Percentiles rank a stretch among this genome's conserved stretches.
These are phyloP conservation scores for Chaenocephalus aceratus DNA, from an alignment of 2,113 vertebrate species.

Conservation along the genomic window DNA sequence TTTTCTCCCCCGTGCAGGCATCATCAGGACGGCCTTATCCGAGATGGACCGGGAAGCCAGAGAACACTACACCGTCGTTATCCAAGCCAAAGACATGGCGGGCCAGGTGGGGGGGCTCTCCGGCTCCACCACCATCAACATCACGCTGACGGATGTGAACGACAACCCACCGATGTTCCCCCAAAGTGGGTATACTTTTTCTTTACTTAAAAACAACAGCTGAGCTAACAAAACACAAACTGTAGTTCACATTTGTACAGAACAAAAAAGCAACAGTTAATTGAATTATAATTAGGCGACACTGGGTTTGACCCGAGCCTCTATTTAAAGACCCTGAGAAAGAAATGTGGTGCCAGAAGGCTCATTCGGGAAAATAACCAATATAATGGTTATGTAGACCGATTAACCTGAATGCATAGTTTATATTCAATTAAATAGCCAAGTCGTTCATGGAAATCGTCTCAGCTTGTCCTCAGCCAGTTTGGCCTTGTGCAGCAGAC, in stretches of 20 bases:
- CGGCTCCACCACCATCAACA: constrained; percentile 96
- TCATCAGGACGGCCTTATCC: constrained; percentile 96
- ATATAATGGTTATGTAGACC: neutral
- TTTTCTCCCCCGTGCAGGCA: constrained; percentile 80
- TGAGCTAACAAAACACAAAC: neutral
- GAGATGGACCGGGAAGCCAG: constrained; percentile 98
- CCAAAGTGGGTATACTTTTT: constrained; percentile 87
- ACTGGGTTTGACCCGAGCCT: neutral
- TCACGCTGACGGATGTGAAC: constrained; percentile 96
- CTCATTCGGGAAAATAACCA: constrained; percentile 30
- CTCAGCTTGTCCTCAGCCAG: constrained; percentile 3
- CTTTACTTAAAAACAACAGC: neutral
- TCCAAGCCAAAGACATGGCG: constrained; percentile 99
- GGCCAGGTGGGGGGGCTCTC: constrained; percentile 97
- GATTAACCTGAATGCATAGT: constrained; percentile 19
- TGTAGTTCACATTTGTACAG: neutral
- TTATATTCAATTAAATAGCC: neutral
- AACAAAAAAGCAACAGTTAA: neutral
- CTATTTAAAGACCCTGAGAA: neutral
- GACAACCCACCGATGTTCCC: constrained; percentile 97
- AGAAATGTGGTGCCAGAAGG: constrained; percentile 7
- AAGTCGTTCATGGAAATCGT: neutral
- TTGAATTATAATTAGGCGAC: neutral
- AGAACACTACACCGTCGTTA: constrained; percentile 96
- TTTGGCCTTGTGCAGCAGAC: constrained; percentile 33